These are phyloP conservation scores for Carposina sasakii DNA, from an alignment of 1,140 invertebrate genomes.

Conservation along the genomic window DNA sequence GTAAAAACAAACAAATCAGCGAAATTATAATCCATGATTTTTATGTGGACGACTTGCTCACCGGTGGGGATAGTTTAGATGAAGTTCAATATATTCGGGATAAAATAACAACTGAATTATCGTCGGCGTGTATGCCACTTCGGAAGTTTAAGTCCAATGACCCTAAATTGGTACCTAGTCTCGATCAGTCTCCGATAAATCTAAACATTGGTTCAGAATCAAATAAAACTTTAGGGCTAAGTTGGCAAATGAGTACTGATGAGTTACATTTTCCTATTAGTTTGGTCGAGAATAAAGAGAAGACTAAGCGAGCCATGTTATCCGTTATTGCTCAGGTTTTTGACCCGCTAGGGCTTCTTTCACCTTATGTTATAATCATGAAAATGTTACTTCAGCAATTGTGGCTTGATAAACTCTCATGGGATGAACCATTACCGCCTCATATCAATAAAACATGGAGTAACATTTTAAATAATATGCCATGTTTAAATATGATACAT, in stretches of 20 bases:
- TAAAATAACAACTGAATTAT: constrained; percentile 4
- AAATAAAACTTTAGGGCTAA: constrained; percentile 3
- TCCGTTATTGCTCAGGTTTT: constrained; percentile 8
- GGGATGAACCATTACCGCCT: neutral
- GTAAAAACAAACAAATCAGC: constrained; percentile 1
- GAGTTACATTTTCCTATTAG: neutral
- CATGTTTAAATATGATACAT: neutral
- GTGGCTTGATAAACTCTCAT: constrained; percentile 2
- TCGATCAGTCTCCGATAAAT: neutral
- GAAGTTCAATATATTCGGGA: constrained; percentile 2
- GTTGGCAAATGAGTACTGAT: neutral
- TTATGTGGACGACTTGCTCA: constrained; percentile 64
- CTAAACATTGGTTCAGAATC: constrained; percentile 2
- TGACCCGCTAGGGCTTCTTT: neutral
- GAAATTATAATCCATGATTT: constrained; percentile 36
- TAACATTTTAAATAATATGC: neutral
- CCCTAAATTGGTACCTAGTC: neutral
- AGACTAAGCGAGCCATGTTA: constrained; percentile 1
- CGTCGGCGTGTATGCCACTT: neutral
- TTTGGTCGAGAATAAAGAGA: neutral
- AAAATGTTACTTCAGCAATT: constrained; percentile 9
- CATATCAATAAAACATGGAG: neutral
- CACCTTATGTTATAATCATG: constrained; percentile 6
- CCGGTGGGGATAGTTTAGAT: constrained; percentile 29
- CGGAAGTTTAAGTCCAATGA: neutral